A percentile compares a stretch with the other conserved stretches of the same genome.
These are phyloP conservation scores for Euphydryas editha DNA, from an alignment of 2,888 invertebrate species.

Conservation along the genomic window DNA sequence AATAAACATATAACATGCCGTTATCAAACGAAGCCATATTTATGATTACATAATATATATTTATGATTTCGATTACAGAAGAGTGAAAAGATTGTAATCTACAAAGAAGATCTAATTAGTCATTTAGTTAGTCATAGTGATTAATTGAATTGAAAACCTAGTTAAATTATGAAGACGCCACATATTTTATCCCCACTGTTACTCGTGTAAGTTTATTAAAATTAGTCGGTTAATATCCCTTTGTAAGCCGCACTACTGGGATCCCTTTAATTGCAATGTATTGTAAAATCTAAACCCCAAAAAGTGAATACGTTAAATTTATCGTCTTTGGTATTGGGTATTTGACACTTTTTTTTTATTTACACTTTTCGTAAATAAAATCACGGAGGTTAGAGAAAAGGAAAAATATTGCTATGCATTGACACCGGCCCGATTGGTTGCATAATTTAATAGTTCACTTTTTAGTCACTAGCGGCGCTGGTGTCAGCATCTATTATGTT, in stretches of 20 bases:
- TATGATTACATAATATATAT: not conserved
- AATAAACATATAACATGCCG: not conserved
- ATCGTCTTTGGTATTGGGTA: not conserved
- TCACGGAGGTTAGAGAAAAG: not conserved
- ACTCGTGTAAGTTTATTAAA: constrained; percentile 47
- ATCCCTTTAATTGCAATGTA: constrained; percentile 36
- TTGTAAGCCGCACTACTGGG: constrained; percentile 24
- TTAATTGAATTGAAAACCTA: constrained; percentile 35
- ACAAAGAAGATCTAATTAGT: constrained; percentile 42
- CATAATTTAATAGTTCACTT: not conserved
- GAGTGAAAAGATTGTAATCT: constrained; percentile 24
- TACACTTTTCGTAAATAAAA: not conserved
- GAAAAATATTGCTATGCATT: not conserved
- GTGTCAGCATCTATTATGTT: too few species aligned
- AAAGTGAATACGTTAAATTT: not conserved
- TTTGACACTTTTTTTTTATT: not conserved
- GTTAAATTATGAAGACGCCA: constrained; percentile 24
- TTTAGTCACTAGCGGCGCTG: too few species aligned
- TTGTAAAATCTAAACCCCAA: not conserved
- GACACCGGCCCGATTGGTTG: not conserved
- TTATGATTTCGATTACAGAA: not conserved
- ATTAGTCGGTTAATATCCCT: constrained; percentile 53
- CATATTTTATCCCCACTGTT: constrained; percentile 31
- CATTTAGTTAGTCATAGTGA: constrained; percentile 42
- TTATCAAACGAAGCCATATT: not conserved